Evolutionary conservation across 1,140 invertebrate species (phyloP).

Genomic region (Monochamus saltuarius): DNA sequence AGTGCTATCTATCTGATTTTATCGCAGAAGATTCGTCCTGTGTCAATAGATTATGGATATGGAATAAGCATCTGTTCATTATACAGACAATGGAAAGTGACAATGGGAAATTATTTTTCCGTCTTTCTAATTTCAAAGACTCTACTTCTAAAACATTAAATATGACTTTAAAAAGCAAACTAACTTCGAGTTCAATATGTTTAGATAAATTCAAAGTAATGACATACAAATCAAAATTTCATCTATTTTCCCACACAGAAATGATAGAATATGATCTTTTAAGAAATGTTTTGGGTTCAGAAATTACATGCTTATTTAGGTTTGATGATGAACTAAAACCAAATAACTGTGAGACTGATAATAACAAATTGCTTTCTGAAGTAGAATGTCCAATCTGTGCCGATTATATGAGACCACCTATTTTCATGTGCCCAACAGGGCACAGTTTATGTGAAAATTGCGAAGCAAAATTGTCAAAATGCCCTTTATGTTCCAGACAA

Average conservation of each 20-base stretch:
- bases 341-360: constrained; percentile 1
- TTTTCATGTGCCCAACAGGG: constrained; percentile 55
- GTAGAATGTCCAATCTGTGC: constrained; percentile 61
- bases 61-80: not conserved
- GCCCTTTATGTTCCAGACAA: constrained; percentile 55
- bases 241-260: too few species aligned
- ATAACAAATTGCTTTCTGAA: constrained; percentile 50
- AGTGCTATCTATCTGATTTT: not conserved
- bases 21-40: not conserved
- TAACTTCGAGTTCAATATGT: not conserved
- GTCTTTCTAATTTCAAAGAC: not conserved
- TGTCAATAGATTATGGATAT: not conserved
- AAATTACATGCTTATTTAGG: not conserved
- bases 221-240: not conserved
- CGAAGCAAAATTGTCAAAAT: constrained; percentile 51
- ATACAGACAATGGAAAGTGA: not conserved
- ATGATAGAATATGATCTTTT: not conserved
- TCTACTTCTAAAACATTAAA: not conserved
- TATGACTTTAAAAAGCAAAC: not conserved
- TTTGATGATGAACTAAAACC: not conserved
- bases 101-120: too few species aligned
- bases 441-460: constrained; percentile 56
- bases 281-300: not conserved
- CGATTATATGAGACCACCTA: constrained; percentile 58
- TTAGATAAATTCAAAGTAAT: not conserved